Percentiles rank a stretch among this genome's conserved stretches.
Conservation (phyloP, 2,888 invertebrate genomes). For the Eudemis profundana region DNA sequence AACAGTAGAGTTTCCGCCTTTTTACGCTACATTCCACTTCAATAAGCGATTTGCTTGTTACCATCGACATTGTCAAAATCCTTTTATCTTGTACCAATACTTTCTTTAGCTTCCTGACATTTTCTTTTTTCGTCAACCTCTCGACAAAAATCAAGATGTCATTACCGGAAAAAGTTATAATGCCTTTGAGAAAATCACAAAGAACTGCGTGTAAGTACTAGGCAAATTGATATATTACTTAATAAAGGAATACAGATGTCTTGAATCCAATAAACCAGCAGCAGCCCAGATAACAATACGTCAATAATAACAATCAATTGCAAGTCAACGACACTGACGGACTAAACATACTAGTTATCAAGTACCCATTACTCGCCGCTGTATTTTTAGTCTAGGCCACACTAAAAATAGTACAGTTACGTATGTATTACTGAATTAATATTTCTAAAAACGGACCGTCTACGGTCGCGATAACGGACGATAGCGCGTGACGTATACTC, state of each 20-base stretch:
- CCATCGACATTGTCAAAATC: slow-evolving; percentile 17
- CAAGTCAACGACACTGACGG: slow-evolving; percentile 79
- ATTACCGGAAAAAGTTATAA: not conserved
- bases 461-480: slow-evolving; percentile 74
- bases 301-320: slow-evolving; percentile 72
- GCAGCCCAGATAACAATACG: slow-evolving; percentile 44
- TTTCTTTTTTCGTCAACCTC: not conserved
- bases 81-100: slow-evolving; percentile 1
- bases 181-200: not conserved
- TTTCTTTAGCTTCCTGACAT: not conserved
- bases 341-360: slow-evolving; percentile 80
- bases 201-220: not conserved
- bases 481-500: slow-evolving; percentile 73
- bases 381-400: slow-evolving; percentile 84
- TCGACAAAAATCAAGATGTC: not conserved
- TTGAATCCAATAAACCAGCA: slow-evolving; percentile 26
- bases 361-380: slow-evolving; percentile 75
- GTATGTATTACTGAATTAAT: slow-evolving; percentile 81
- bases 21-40: slow-evolving; percentile 35
- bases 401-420: slow-evolving; percentile 83
- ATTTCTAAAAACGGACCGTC: slow-evolving; percentile 85
- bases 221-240: slow-evolving; percentile 20
- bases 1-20: slow-evolving; percentile 27
- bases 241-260: slow-evolving; percentile 31
- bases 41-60: slow-evolving; percentile 29